Evolutionary conservation across 2,888 invertebrate genomes (phyloP).

Genomic region (Poecilus cupreus): DNA sequence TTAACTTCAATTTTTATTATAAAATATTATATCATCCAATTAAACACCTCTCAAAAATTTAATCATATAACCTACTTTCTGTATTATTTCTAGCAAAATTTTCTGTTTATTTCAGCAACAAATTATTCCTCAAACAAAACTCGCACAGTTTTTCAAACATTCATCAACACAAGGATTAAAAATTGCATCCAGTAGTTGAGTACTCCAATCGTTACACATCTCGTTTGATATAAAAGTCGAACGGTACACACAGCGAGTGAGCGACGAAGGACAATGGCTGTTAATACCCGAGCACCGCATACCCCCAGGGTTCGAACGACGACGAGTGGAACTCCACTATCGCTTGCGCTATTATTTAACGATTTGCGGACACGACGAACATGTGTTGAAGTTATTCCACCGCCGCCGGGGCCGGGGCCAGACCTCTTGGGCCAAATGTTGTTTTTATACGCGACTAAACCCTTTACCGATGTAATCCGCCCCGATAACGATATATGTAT

Average conservation of each 20-base stretch:
- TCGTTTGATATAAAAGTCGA: constrained; percentile 43
- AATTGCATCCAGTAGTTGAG: not conserved
- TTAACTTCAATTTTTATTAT: too few relatives aligned
- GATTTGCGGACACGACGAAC: constrained; percentile 68
- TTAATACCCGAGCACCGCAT: constrained; percentile 26
- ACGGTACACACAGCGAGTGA: constrained; percentile 31
- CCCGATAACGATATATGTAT: constrained; percentile 44
- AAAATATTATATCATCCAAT: too few relatives aligned
- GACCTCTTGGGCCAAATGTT: constrained; percentile 49
- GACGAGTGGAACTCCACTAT: not conserved
- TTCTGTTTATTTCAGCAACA: too few relatives aligned
- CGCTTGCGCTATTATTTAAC: constrained; percentile 68
- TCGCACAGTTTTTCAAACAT: too few relatives aligned
- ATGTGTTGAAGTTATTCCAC: constrained; percentile 68
- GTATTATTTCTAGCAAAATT: too few relatives aligned
- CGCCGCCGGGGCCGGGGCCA: not conserved
- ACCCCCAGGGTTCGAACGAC: not conserved
- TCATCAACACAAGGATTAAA: too few relatives aligned
- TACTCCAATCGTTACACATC: not conserved
- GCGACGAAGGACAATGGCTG: constrained; percentile 34
- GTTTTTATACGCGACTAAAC: constrained; percentile 51
- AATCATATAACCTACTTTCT: too few relatives aligned
- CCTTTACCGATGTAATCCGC: constrained; percentile 41
- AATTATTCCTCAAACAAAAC: too few relatives aligned
- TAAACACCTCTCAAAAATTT: too few relatives aligned